phyloP scores from a whole-genome alignment of 2,888 invertebrate species.

The Lasioglossum lativentre region DNA sequence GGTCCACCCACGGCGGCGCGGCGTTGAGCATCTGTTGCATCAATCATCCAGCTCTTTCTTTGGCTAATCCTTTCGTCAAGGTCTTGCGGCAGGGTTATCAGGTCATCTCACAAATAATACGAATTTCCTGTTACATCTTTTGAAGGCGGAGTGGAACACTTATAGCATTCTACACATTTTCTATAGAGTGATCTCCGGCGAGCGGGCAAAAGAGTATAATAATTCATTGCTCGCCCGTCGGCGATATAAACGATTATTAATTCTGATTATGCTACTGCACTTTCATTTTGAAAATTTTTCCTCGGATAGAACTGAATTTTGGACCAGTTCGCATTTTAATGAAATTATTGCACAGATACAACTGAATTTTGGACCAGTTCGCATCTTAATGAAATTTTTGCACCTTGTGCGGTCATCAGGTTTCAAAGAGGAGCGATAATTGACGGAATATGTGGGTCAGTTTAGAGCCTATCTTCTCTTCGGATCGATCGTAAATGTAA shows the following conservation, averaged over 20 bases:
- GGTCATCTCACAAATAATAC: not conserved
- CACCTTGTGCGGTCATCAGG: not conserved
- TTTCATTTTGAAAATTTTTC: not conserved
- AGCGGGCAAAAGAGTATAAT: not conserved
- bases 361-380: not conserved
- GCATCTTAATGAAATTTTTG: not conserved
- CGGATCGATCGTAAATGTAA: not conserved
- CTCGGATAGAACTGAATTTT: not conserved
- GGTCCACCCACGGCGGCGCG: not conserved
- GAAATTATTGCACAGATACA: not conserved
- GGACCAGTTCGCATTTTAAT: not conserved
- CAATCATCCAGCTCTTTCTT: not conserved
- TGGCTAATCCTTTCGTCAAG: not conserved
- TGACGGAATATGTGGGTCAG: constrained; percentile 38
- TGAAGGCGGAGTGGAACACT: not conserved
- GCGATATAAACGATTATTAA: not conserved
- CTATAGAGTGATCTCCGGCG: not conserved
- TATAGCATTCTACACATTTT: not conserved
- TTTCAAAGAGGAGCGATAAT: constrained; percentile 41
- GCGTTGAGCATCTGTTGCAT: not conserved
- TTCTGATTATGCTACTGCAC: not conserved
- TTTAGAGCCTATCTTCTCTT: not conserved
- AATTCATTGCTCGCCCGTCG: not conserved
- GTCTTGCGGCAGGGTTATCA: not conserved
- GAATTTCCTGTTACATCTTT: not conserved